Evolutionary conservation across 1,140 invertebrate species (phyloP).

Genomic region (Hesperophylax magnus): DNA sequence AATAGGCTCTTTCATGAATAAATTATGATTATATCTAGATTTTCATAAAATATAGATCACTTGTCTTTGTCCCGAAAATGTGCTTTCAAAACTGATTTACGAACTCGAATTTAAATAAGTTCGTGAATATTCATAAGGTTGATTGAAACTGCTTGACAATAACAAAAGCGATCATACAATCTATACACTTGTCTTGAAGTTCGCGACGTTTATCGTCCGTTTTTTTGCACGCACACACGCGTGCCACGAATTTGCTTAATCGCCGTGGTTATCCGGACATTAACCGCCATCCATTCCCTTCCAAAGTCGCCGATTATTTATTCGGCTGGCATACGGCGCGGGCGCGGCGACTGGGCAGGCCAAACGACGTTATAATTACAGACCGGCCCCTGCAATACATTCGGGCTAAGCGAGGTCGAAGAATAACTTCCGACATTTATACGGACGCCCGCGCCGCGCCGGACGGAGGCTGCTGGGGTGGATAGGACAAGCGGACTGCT

Average conservation of each 20-base stretch:
- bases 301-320: constrained; percentile 30
- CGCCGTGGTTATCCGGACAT: constrained; percentile 26
- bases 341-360: not conserved
- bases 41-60: too few species aligned
- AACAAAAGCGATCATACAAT: too few species aligned
- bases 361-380: constrained; percentile 47
- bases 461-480: not conserved
- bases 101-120: too few species aligned
- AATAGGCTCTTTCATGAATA: too few species aligned
- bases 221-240: constrained; percentile 1
- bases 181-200: not conserved
- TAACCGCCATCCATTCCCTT: constrained; percentile 18
- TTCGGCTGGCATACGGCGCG: constrained; percentile 5
- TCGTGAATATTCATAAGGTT: too few species aligned
- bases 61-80: too few species aligned
- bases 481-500: too few species aligned
- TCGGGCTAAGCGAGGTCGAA: constrained; percentile 30
- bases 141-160: too few species aligned
- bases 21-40: too few species aligned
- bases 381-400: constrained; percentile 42
- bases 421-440: constrained; percentile 47
- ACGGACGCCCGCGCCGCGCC: not conserved
- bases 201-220: not conserved
- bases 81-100: too few species aligned
- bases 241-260: constrained; percentile 18